A percentile compares a stretch with the other conserved stretches of the same genome.
These are phyloP conservation scores for Palloptera scutellata DNA, from an alignment of 2,888 invertebrate species.

Conservation along the genomic window DNA sequence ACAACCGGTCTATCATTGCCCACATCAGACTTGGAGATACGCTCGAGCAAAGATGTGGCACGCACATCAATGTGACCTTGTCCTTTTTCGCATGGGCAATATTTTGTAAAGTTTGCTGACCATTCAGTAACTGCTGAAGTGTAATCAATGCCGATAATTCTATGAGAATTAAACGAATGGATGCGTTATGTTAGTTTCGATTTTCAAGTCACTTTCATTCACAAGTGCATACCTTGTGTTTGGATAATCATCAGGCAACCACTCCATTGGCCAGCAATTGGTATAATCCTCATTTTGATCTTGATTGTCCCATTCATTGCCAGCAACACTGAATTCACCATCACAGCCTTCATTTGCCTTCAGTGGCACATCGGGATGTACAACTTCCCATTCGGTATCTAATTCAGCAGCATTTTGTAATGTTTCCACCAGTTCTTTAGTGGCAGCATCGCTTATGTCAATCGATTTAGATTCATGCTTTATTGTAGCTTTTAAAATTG, in stretches of 20 bases:
- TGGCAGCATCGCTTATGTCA: conserved; percentile 61
- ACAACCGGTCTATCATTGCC: conserved; percentile 80
- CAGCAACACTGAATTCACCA: conserved; percentile 66
- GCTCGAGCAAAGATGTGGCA: conserved; percentile 72
- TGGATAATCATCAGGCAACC: conserved; percentile 83
- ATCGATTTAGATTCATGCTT: conserved; percentile 48
- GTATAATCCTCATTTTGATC: conserved; percentile 67
- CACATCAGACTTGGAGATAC: conserved; percentile 77
- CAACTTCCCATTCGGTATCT: conserved; percentile 63
- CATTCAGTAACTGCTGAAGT: conserved; percentile 85
- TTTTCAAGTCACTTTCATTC: background rate
- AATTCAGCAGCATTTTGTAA: conserved; percentile 57
- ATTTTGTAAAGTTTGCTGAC: conserved; percentile 70
- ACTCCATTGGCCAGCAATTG: conserved; percentile 94
- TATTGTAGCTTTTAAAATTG: conserved; percentile 48
- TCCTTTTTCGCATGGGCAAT: conserved; percentile 65
- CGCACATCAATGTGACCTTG: conserved; percentile 73
- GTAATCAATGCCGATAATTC: conserved; percentile 86
- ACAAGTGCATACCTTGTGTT: conserved; percentile 66
- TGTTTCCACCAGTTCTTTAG: conserved; percentile 62
- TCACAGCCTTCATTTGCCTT: conserved; percentile 52
- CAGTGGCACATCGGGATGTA: conserved; percentile 63
- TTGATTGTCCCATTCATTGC: conserved; percentile 60
- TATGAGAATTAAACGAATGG: conserved; percentile 13
- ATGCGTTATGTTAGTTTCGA: background rate